Base-by-base conservation (phyloP, 2,797 vertebrate genomes). In the Coregonus suidteri region DNA sequence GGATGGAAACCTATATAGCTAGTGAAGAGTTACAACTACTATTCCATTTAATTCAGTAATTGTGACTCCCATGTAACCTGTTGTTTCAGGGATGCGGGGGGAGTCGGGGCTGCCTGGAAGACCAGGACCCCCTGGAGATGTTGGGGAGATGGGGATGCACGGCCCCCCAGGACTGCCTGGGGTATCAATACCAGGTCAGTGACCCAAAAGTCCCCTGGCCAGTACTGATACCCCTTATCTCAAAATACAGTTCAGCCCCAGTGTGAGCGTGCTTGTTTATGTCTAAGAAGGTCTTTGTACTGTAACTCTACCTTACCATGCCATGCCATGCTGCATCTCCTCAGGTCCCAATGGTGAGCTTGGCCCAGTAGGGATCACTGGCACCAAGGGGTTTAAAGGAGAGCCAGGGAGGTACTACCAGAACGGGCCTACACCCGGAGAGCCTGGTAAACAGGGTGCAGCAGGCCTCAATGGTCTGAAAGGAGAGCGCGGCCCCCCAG, bases 401-500 rank as follows among this genome's bases (percentile, higher is more conserved):
- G 85, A 90, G 25, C 83, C 82, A 13, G 91, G 91, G 71, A 72
- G 56, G 15, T 1, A 56, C 7, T 81, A 67, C 47, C 13, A 1
- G 31, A 51, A 78, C 0, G 30, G 1, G 51, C 69, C 74, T 4
- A 52, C 51, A 34, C 83, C 75, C 35, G 93, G 93, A 82, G 82
- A 90, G 74, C 85, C 84, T 66, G 94, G 94, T 52, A 85, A 84
- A 75, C 76, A 72, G 30, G 94, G 93, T 53, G 0, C 0, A 0
- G 77, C 6, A 0, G 94, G 94, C 71, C 0, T 6, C 6, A 75
- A 30, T 71, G 94, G 94, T n/a, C 51, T 1, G 0, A 93, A 89
- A 81, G 94, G 94, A 76, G 52, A 83, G 16, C 84, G 75, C 0
- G 93, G 94, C 11, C 20, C 1, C 35, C 86, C 90, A 89, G 92